These are phyloP conservation scores for Caracal caracal DNA, from an alignment of 2,113 vertebrate genomes.

Conservation along the genomic window DNA sequence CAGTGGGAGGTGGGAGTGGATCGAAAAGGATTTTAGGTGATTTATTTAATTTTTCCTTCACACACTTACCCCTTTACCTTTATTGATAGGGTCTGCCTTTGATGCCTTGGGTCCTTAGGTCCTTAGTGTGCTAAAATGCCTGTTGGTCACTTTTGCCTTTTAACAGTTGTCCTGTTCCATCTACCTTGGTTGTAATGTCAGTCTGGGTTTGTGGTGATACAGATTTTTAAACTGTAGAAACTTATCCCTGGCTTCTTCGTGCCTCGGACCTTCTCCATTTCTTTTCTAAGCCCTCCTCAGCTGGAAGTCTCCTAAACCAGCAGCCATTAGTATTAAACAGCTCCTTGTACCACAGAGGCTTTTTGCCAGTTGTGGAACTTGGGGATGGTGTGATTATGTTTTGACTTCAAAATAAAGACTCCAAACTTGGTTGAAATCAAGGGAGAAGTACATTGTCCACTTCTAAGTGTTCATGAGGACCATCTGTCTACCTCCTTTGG, in stretches of 20 bases:
- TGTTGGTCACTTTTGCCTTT: not conserved
- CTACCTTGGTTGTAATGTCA: not conserved
- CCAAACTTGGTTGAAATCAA: constrained; percentile 42
- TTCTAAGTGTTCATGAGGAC: not conserved
- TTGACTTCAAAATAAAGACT: constrained; percentile 45
- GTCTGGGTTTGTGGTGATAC: constrained; percentile 19
- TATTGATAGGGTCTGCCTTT: not conserved
- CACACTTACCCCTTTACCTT: not conserved
- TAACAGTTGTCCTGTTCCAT: not conserved
- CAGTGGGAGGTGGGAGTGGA: not conserved
- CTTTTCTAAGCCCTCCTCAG: not conserved
- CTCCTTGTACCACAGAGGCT: not conserved
- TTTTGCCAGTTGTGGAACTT: not conserved
- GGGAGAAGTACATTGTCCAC: not conserved
- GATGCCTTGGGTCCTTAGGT: not conserved
- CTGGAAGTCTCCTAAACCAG: constrained; percentile 16
- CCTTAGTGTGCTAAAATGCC: not conserved
- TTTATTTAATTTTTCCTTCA: not conserved
- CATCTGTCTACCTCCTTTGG: not conserved
- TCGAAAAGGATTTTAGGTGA: not conserved
- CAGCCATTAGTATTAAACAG: not conserved
- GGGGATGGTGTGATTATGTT: constrained; percentile 31
- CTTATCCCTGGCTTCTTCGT: not conserved
- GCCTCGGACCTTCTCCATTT: not conserved
- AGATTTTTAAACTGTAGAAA: constrained; percentile 10